Base-by-base conservation (phyloP, 35 echinoderm and acorn worm genomes). In the Apostichopus parvimensis region DNA sequence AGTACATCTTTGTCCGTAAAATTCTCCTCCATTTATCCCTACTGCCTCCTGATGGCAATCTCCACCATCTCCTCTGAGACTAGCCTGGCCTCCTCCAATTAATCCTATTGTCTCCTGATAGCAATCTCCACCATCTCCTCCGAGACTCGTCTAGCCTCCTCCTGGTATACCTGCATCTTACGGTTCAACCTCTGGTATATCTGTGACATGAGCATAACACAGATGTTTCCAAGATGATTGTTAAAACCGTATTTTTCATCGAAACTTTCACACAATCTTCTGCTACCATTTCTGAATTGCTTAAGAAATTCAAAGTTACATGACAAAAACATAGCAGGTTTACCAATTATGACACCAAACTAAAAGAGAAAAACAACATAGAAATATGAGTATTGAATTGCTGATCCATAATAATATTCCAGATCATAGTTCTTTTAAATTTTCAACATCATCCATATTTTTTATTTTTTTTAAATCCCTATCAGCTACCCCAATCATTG, bases 11-110 rank as follows among this genome's bases (percentile, higher is more conserved):
- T 45, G 3, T 45, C 34, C 34, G 34, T 45, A 0, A 45, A 45
- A 45, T 45, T 45, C 34, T 45, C 34, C 34, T 45, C 34, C 3
- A 45, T 45, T 45, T 45, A 4, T 4, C 34, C 58, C 71, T 88
- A 64, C 17, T 88, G 86, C 15, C 86, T 88, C 64, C 24, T 88
- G 21, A 88, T 0, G 20, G 86, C 86, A 0, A 88, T 56, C 68
- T 88, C 61, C 17, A 72, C 64, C 86, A 88, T 88, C 64, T 88
- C 86, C 8, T 71, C 57, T 1, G 86, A 88, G n/a, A 88, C 86
- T 12, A 53, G 21, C 6, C 15, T 88, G 6, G 86, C 86, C 64
- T 88, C 57, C 8, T 73, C 68, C 24, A n/a, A n/a, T n/a, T n/a
- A n/a, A n/a, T n/a, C n/a, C n/a, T 88, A 64, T 34, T 88, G 86